Conservation (phyloP, 2,888 invertebrate genomes). For the Lampropteryx suffumata region DNA sequence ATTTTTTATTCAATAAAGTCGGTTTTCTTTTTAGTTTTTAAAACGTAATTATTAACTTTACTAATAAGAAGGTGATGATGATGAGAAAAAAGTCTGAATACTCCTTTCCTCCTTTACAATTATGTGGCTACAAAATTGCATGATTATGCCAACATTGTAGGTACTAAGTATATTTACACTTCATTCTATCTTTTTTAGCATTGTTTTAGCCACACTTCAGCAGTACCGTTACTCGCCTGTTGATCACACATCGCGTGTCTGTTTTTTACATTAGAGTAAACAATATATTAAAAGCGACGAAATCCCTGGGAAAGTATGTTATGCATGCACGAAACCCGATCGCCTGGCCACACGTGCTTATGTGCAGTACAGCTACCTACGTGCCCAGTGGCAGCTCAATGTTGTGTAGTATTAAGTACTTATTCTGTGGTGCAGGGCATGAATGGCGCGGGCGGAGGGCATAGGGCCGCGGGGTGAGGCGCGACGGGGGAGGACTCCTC, state of each 20-base stretch:
- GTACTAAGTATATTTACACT: too few species aligned
- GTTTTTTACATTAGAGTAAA: slow-evolving; percentile 26
- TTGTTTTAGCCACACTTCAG: too few species aligned
- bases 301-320: slow-evolving; percentile 70
- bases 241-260: slow-evolving; percentile 25
- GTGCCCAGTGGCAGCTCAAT: background rate
- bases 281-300: slow-evolving; percentile 32
- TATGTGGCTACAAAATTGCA: too few species aligned
- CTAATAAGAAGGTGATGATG: too few species aligned
- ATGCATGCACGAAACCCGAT: slow-evolving; percentile 69
- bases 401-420: background rate
- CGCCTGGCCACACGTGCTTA: slow-evolving; percentile 72
- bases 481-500: slow-evolving; percentile 54
- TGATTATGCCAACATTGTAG: too few species aligned
- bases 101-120: too few species aligned
- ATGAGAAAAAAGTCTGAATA: too few species aligned
- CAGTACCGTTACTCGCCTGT: slow-evolving; percentile 9
- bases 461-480: slow-evolving; percentile 42
- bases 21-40: too few species aligned
- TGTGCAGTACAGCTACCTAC: slow-evolving; percentile 42
- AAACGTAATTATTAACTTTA: too few species aligned
- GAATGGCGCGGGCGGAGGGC: slow-evolving; percentile 42
- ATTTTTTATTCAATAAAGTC: too few species aligned
- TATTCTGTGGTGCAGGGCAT: slow-evolving; percentile 38
- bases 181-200: too few species aligned